Conservation (phyloP, 2,888 invertebrate species). For the Marasmarcha lunaedactyla region DNA sequence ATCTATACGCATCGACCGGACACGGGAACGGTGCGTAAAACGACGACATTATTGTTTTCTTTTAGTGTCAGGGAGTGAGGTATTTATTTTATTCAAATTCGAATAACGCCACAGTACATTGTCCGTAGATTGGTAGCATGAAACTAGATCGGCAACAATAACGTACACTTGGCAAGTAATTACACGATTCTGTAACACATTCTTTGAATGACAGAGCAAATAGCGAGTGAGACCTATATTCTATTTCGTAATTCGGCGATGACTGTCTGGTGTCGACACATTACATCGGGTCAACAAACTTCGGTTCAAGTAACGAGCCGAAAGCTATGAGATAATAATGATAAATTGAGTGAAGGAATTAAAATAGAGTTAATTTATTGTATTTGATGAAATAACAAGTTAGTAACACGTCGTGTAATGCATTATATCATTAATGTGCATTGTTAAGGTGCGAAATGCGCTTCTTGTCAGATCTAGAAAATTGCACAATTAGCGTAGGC, state of each 20-base stretch:
- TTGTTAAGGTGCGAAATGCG: conserved; percentile 30
- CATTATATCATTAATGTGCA: conserved; percentile 38
- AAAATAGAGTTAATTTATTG: conserved; percentile 25
- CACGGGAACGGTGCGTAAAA: too few species aligned
- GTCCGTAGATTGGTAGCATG: conserved; percentile 8
- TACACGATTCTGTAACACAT: conserved; percentile 26
- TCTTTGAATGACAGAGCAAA: conserved; percentile 28
- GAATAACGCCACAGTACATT: too few species aligned
- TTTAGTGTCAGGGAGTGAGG: too few species aligned
- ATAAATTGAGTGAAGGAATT: conserved; percentile 30
- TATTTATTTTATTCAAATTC: too few species aligned
- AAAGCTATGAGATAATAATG: conserved; percentile 12
- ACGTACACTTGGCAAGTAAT: conserved; percentile 29
- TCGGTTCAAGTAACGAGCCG: conserved; percentile 10
- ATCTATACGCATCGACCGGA: too few species aligned
- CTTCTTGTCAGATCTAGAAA: not conserved
- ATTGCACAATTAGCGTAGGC: too few species aligned
- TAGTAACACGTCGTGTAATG: conserved; percentile 31
- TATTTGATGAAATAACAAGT: not conserved
- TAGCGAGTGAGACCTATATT: conserved; percentile 24
- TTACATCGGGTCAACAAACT: conserved; percentile 14
- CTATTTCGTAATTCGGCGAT: conserved; percentile 32
- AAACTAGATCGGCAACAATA: conserved; percentile 19
- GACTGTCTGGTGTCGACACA: conserved; percentile 19
- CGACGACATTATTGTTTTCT: too few species aligned